Evolutionary conservation across 2,888 invertebrate species (phyloP).

Genomic region (Sphecodes monilicornis): DNA sequence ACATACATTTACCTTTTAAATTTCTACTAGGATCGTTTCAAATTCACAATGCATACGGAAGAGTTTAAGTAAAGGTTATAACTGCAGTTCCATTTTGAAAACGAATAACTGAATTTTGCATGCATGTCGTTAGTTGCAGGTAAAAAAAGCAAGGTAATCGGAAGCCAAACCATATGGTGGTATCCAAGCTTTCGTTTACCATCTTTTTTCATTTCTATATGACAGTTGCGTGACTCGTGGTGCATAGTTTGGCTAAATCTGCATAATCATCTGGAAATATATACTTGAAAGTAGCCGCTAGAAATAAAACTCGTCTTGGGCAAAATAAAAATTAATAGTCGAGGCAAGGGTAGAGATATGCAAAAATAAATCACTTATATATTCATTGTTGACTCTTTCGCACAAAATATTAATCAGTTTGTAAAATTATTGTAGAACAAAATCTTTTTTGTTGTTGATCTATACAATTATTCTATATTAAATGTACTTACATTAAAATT

Average conservation of each 20-base stretch:
- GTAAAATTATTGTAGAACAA: neutral
- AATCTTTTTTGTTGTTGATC: neutral
- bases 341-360: neutral
- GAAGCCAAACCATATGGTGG: neutral
- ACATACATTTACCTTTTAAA: neutral
- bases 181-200: neutral
- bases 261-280: constrained; percentile 3
- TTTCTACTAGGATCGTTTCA: neutral
- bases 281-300: neutral
- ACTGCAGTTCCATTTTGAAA: neutral
- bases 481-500: neutral
- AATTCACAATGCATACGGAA: neutral
- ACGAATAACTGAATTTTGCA: neutral
- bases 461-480: neutral
- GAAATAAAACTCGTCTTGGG: neutral
- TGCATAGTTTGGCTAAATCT: neutral
- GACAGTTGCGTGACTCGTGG: constrained; percentile 1
- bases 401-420: neutral
- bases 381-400: neutral
- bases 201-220: neutral
- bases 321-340: neutral
- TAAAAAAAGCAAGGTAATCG: neutral
- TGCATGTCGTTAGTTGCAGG: neutral
- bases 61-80: neutral
- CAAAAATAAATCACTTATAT: neutral